Percentiles rank a stretch among this genome's conserved stretches.
phyloP scores from a whole-genome alignment of 2,797 vertebrate genomes.

The Sebastes hubbsi region DNA sequence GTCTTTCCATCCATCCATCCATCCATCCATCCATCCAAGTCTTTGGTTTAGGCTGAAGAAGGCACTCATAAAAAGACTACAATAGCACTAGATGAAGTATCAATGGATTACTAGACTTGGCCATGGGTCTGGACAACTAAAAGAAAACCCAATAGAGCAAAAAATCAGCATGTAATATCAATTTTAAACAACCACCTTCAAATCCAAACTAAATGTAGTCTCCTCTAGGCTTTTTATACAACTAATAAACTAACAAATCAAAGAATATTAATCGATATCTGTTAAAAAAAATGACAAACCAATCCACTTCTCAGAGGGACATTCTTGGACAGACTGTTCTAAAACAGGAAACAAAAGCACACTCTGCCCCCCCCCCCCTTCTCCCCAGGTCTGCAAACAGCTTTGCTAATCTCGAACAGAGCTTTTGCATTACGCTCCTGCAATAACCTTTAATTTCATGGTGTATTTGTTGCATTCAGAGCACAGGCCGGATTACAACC shows the following conservation, averaged over 20 bases:
- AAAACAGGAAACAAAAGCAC: constrained; percentile 7
- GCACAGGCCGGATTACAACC: constrained; percentile 81
- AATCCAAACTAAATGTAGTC: not conserved
- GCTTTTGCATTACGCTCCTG: constrained; percentile 71
- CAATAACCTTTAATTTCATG: constrained; percentile 87
- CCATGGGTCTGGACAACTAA: constrained; percentile 8
- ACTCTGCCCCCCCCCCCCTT: not conserved
- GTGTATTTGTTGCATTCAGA: constrained; percentile 84
- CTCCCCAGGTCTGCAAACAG: constrained; percentile 70
- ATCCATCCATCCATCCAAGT: constrained; percentile 56
- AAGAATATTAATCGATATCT: constrained; percentile 5
- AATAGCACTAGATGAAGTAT: constrained; percentile 34
- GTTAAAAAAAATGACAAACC: constrained; percentile 9
- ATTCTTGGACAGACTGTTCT: constrained; percentile 1
- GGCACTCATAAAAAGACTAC: constrained; percentile 60
- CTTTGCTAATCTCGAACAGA: constrained; percentile 63
- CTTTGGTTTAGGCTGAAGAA: constrained; percentile 24
- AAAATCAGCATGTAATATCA: not conserved
- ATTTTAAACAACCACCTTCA: not conserved
- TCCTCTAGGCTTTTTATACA: not conserved
- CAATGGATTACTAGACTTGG: constrained; percentile 14
- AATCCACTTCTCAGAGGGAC: constrained; percentile 21
- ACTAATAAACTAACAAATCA: not conserved
- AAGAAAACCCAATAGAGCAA: not conserved
- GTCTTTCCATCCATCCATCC: constrained; percentile 72